phyloP scores from a whole-genome alignment of 2,888 invertebrate genomes.

The Cryptocephalus moraei region DNA sequence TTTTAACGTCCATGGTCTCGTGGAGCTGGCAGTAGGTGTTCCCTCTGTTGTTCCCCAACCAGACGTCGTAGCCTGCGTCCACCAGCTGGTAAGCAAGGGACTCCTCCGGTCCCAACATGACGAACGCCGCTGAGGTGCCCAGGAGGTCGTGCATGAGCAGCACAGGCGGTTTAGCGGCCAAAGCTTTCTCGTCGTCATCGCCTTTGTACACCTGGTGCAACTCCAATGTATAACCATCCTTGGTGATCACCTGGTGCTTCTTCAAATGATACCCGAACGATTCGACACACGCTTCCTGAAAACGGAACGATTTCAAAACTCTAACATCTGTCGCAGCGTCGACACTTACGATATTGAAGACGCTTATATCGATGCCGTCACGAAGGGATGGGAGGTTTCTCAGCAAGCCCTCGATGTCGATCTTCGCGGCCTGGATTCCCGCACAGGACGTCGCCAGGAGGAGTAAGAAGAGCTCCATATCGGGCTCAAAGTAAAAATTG shows the following conservation, averaged over 20 bases:
- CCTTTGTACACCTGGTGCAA: conserved; percentile 62
- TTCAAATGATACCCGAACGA: conserved; percentile 57
- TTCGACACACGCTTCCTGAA: conserved; percentile 40
- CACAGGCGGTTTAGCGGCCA: conserved; percentile 9
- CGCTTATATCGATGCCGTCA: too few species aligned
- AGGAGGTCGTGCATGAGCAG: conserved; percentile 17
- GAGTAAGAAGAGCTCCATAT: too few species aligned
- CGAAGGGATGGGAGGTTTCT: too few species aligned
- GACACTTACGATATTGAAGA: too few species aligned
- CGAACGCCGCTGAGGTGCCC: conserved; percentile 16
- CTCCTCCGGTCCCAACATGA: conserved; percentile 16
- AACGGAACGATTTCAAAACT: conserved; percentile 1
- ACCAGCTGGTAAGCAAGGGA: conserved; percentile 18
- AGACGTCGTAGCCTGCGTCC: conserved; percentile 22
- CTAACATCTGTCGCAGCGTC: too few species aligned
- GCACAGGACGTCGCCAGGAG: too few species aligned
- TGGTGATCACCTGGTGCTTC: conserved; percentile 50
- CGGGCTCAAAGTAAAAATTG: neutral
- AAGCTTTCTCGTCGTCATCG: conserved; percentile 18
- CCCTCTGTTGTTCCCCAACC: conserved; percentile 42
- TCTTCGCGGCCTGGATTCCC: too few species aligned
- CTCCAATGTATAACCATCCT: conserved; percentile 68
- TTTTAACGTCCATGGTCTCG: conserved; percentile 15
- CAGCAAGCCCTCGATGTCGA: too few species aligned
- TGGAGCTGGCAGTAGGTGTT: conserved; percentile 44